A percentile compares a stretch with the other conserved stretches of the same genome.
Evolutionary conservation across 2,888 invertebrate genomes (phyloP).

Genomic region (Aproaerema taeniolella): DNA sequence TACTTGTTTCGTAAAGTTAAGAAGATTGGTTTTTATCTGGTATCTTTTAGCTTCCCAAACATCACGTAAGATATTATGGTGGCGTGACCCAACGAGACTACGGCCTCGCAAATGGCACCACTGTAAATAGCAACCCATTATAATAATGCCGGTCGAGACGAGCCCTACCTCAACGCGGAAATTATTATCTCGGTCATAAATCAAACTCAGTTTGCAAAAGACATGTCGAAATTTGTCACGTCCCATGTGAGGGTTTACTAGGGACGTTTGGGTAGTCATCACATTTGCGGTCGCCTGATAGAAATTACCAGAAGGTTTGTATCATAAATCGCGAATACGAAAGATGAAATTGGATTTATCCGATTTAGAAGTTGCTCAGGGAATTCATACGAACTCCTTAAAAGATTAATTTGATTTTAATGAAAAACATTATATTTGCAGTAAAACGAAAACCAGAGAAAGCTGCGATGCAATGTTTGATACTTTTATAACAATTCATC

Average conservation of each 20-base stretch:
- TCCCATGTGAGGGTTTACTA: conserved; percentile 17
- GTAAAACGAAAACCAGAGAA: no score
- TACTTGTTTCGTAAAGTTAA: conserved; percentile 8
- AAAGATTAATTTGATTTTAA: no score
- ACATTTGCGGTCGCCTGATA: conserved; percentile 8
- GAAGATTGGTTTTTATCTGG: conserved; percentile 1
- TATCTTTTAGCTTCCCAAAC: background rate
- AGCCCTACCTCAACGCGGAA: conserved; percentile 63
- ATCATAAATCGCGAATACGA: no score
- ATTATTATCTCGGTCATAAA: conserved; percentile 60
- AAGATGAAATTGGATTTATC: no score
- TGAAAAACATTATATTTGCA: no score
- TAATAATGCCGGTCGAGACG: conserved; percentile 38
- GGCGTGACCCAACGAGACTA: conserved; percentile 34
- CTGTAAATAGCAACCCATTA: conserved; percentile 41
- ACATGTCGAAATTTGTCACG: conserved; percentile 41
- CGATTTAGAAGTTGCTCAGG: no score
- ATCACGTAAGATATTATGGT: conserved; percentile 13
- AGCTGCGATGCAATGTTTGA: no score
- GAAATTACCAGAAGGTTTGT: conserved; percentile 5
- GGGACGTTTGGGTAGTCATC: conserved; percentile 7
- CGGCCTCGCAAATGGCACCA: conserved; percentile 38
- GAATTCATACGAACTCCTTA: no score
- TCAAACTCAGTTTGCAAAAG: conserved; percentile 43
- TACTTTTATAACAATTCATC: background rate